A percentile compares a stretch with the other conserved stretches of the same genome.
Conservation (phyloP, 2,113 vertebrate genomes). For the Melanocharis versteri region DNA sequence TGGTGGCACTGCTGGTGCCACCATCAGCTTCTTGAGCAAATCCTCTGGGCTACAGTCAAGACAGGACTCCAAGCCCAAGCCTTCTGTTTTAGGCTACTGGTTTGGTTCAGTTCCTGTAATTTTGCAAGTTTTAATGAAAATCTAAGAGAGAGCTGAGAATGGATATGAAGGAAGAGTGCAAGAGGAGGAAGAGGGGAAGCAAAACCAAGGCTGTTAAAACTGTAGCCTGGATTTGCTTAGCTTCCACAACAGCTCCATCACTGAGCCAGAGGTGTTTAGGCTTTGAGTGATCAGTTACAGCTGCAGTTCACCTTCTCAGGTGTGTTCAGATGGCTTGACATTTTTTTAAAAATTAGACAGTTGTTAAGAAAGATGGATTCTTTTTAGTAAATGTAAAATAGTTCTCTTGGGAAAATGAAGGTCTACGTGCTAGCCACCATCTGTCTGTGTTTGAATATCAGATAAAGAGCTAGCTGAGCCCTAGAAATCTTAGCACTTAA, state of each 20-base stretch:
- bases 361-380: not conserved
- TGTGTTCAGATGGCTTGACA: not conserved
- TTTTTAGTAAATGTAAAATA: constrained; percentile 4
- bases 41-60: not conserved
- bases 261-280: not conserved
- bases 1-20: not conserved
- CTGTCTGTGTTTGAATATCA: not conserved
- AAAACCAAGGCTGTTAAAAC: not conserved
- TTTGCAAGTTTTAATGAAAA: not conserved
- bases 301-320: not conserved
- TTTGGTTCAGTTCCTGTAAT: not conserved
- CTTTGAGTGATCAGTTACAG: not conserved
- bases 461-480: not conserved
- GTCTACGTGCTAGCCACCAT: not conserved
- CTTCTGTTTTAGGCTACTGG: not conserved
- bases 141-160: not conserved
- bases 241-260: not conserved
- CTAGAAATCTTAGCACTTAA: not conserved
- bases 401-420: not conserved
- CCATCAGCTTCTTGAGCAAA: not conserved
- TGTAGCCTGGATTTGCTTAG: not conserved
- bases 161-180: not conserved
- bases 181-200: not conserved
- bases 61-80: not conserved
- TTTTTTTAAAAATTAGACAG: not conserved